Evolutionary conservation across 1,140 invertebrate species (phyloP).

Genomic region (Sitodiplosis mosellana): DNA sequence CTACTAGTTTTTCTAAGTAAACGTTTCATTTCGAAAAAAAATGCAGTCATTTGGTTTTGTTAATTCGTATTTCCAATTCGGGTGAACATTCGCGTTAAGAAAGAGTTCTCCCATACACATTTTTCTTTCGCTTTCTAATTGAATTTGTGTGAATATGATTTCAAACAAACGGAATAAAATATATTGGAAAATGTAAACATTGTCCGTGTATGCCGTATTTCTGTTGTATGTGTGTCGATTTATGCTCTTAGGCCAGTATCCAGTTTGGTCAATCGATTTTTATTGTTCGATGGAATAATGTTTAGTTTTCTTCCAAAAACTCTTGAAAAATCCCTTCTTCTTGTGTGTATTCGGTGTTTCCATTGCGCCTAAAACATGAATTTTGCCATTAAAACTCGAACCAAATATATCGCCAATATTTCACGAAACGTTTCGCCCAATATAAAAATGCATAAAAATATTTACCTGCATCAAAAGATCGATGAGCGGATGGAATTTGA

Average conservation of each 20-base stretch:
- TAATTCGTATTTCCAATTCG: not conserved
- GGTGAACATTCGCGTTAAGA: not conserved
- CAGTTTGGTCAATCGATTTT: constrained; percentile 8
- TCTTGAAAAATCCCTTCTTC: constrained; percentile 68
- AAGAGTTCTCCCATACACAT: too few species aligned
- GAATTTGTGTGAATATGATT: not conserved
- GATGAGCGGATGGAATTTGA: not conserved
- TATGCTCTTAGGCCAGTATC: not conserved
- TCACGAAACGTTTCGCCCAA: not conserved
- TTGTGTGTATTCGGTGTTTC: constrained; percentile 35
- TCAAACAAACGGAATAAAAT: not conserved
- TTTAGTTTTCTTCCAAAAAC: constrained; percentile 62
- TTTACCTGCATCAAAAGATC: not conserved
- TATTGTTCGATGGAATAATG: constrained; percentile 66
- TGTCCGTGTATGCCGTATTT: too few species aligned
- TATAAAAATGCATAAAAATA: not conserved
- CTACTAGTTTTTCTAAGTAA: not conserved
- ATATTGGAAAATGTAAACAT: not conserved
- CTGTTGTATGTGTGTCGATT: too few species aligned
- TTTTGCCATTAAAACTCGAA: not conserved
- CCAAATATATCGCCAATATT: too few species aligned
- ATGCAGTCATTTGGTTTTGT: not conserved
- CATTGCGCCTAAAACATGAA: not conserved
- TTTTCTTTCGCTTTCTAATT: not conserved
- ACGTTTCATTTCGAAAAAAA: not conserved